Base-by-base conservation (phyloP, 2,888 invertebrate genomes). In the Esperia sulphurella region DNA sequence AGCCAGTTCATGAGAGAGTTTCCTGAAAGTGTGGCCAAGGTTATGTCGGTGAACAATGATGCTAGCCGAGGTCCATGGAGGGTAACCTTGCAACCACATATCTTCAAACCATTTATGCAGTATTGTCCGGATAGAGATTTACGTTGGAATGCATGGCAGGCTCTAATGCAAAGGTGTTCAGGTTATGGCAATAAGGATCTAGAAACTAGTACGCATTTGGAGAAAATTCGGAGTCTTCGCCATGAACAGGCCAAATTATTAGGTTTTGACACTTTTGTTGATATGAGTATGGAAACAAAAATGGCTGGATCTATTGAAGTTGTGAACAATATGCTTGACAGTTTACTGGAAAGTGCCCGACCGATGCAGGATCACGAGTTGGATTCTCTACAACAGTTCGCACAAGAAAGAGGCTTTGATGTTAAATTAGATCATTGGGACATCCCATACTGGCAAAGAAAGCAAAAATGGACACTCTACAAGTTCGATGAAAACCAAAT, bases 271-370 rank as follows among this genome's bases (percentile, higher is more conserved):
- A 93, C 92, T 46, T 98, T 90, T 79, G 94, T 93, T 0, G 94
- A 97, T 37, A 94, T 98, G 94, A 96, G 96, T 35, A 96, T 98
- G 96, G 94, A 95, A 83, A 97, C 97, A 0, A 98, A 97, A 91
- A 92, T 98, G 97, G 96, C 97, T 7, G 95, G 94, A 8, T 94
- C 90, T 55, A 81, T 96, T 10, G 92, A 95, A 45, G 95, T 94
- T 75, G 93, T 97, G 0, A 89, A 94, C 56, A 90, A 91, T 51
- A 91, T 94, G 52, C 87, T 98, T 28, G 90, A 93, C 46, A 91
- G 85, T 54, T 88, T 96, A 33, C 74, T 94, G 0, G 91, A 92
- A 59, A 91, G 90, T 63, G 95, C 96, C 0, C 92, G 91, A 50
- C 94, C 95, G 0, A 92, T 93, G 43, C 96, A 97, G 73, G 92